Evolutionary conservation across 2,888 invertebrate species (phyloP).

Genomic region (Dermolepida albohirtum): DNA sequence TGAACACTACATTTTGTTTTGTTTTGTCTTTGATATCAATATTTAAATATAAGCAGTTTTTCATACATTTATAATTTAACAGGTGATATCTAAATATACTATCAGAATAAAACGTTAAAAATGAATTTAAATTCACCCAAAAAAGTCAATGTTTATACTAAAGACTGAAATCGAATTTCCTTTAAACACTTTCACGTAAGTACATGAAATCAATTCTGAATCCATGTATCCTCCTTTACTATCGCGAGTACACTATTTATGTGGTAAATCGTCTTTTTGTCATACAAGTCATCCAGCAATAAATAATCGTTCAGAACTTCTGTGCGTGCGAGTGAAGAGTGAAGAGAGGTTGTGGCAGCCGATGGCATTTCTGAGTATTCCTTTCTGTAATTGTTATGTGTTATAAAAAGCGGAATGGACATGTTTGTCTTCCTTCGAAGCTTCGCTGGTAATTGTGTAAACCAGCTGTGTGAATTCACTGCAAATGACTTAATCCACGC

Average conservation of each 20-base stretch:
- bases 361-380: conserved; percentile 53
- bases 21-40: too few species aligned
- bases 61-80: too few species aligned
- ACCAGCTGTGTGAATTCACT: conserved; percentile 58
- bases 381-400: conserved; percentile 59
- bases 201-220: neutral
- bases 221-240: conserved; percentile 12
- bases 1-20: too few species aligned
- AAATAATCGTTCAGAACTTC: conserved; percentile 40
- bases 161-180: too few species aligned
- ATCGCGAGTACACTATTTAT: conserved; percentile 15
- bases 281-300: conserved; percentile 28
- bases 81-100: too few species aligned
- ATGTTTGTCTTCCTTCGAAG: conserved; percentile 57
- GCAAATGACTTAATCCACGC: conserved; percentile 60
- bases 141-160: too few species aligned
- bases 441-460: conserved; percentile 57
- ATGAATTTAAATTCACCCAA: too few species aligned
- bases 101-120: too few species aligned
- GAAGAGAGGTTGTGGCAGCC: conserved; percentile 4
- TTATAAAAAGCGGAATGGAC: conserved; percentile 59
- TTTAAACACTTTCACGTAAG: too few species aligned
- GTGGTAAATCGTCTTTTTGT: conserved; percentile 33
- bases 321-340: conserved; percentile 14
- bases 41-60: too few species aligned